These are phyloP conservation scores for Diadumene lineata DNA, from an alignment of 92 coral and sea anemone genomes.

Conservation along the genomic window DNA sequence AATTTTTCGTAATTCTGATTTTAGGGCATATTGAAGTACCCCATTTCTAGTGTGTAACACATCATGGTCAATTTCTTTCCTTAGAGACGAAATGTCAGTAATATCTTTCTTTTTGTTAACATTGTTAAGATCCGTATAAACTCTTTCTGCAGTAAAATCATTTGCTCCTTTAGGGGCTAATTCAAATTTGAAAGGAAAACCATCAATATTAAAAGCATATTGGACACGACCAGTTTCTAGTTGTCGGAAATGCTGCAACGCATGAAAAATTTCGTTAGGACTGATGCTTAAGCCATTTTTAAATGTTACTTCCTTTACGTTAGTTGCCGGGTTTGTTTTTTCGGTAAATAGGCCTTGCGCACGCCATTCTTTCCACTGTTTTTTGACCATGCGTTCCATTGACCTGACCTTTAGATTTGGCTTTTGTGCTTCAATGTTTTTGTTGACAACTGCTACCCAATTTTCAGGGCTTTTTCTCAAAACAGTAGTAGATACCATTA, in stretches of 20 bases:
- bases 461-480: neutral
- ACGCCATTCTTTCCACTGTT: neutral
- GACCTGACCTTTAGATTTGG: neutral
- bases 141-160: slow-evolving; percentile 2
- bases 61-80: neutral
- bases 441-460: neutral
- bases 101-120: neutral
- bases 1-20: neutral
- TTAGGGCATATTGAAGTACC: neutral
- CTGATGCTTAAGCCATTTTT: neutral
- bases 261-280: slow-evolving; percentile 32
- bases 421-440: neutral
- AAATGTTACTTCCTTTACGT: neutral
- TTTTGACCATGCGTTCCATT: neutral
- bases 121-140: neutral
- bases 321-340: neutral
- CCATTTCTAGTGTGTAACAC: too few relatives aligned
- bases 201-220: slow-evolving; percentile 30
- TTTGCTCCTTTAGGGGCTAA: slow-evolving; percentile 22
- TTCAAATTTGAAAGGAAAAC: slow-evolving; percentile 9
- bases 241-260: slow-evolving; percentile 34
- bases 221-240: slow-evolving; percentile 32
- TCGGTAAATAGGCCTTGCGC: neutral
- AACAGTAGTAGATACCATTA: neutral
- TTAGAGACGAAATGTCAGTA: neutral